phyloP scores from a whole-genome alignment of 2,888 invertebrate genomes.

The Digitonthophagus gazella region DNA sequence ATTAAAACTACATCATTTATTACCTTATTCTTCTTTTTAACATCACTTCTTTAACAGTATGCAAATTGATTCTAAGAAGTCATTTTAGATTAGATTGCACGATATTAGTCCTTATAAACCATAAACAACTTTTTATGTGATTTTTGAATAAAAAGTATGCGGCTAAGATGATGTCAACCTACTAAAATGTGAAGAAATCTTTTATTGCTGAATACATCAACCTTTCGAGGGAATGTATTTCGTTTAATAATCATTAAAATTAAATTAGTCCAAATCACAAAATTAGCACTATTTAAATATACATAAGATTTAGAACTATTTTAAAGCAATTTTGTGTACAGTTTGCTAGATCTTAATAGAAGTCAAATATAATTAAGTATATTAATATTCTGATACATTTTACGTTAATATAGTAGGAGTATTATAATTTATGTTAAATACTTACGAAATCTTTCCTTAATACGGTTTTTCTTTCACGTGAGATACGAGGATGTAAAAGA shows the following conservation, averaged over 20 bases:
- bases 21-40: too few relatives aligned
- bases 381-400: too few relatives aligned
- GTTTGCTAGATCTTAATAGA: too few relatives aligned
- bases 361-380: too few relatives aligned
- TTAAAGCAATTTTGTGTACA: background rate
- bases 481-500: background rate
- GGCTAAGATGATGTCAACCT: background rate
- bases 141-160: background rate
- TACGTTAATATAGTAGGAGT: background rate
- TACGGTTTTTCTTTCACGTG: background rate
- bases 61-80: too few relatives aligned
- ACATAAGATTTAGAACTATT: background rate
- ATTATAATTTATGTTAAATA: background rate
- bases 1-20: too few relatives aligned
- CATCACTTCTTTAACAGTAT: too few relatives aligned
- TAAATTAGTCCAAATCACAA: too few relatives aligned
- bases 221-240: background rate
- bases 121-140: background rate
- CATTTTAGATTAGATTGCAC: too few relatives aligned
- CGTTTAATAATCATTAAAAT: background rate
- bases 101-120: background rate
- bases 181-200: background rate
- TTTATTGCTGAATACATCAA: background rate
- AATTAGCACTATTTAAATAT: too few relatives aligned
- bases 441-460: background rate